Conservation (phyloP, 2,888 invertebrate genomes). For the Nephrotoma flavescens region DNA sequence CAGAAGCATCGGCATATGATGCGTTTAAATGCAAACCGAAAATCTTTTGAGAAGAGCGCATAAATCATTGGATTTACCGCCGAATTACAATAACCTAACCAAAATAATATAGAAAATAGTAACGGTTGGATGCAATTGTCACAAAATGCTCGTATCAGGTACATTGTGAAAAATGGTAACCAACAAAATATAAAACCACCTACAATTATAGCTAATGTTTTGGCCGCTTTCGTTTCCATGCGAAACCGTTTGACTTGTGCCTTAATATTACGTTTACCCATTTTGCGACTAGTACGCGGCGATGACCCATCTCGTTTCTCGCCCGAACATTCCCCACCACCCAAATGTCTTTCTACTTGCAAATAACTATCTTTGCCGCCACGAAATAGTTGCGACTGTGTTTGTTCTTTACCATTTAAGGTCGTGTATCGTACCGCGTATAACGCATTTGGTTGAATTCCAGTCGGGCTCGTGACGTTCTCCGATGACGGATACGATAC, state of each 20-base stretch:
- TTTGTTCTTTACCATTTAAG: slow-evolving; percentile 44
- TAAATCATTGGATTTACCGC: slow-evolving; percentile 93
- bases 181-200: slow-evolving; percentile 95
- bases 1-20: slow-evolving; percentile 80
- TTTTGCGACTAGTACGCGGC: slow-evolving; percentile 38
- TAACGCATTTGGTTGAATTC: slow-evolving; percentile 29
- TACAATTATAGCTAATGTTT: slow-evolving; percentile 91
- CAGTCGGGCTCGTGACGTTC: slow-evolving; percentile 37
- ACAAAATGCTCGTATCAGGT: slow-evolving; percentile 79
- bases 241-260: slow-evolving; percentile 82
- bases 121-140: slow-evolving; percentile 69
- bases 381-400: slow-evolving; percentile 34
- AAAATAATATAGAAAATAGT: slow-evolving; percentile 83
- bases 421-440: slow-evolving; percentile 54
- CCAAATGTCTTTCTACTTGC: slow-evolving; percentile 35
- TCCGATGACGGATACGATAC: slow-evolving; percentile 74
- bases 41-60: slow-evolving; percentile 88
- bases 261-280: slow-evolving; percentile 83
- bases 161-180: slow-evolving; percentile 94
- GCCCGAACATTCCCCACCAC: slow-evolving; percentile 13
- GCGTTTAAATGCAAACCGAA: slow-evolving; percentile 84
- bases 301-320: slow-evolving; percentile 19
- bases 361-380: slow-evolving; percentile 38
- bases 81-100: slow-evolving; percentile 95
- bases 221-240: slow-evolving; percentile 94